These are phyloP conservation scores for Atta texana DNA, from an alignment of 1,140 invertebrate species.

Conservation along the genomic window DNA sequence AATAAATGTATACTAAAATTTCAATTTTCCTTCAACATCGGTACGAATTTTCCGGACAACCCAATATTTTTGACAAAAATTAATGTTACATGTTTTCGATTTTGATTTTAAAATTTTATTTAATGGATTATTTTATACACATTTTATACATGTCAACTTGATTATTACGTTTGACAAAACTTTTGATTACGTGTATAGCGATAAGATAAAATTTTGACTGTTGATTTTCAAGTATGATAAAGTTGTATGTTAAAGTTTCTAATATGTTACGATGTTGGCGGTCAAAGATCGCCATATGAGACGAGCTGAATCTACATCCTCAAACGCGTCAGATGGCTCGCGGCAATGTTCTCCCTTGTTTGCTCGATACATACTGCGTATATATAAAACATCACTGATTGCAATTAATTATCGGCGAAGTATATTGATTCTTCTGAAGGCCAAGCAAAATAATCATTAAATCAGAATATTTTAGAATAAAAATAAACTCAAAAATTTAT, in stretches of 20 bases:
- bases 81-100: not conserved
- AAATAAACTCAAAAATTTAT: not conserved
- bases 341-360: not conserved
- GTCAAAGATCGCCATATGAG: not conserved
- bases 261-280: conserved; percentile 17
- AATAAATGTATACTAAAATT: too few species aligned
- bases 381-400: not conserved
- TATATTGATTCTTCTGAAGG: not conserved
- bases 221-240: conserved; percentile 5
- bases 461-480: not conserved
- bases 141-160: too few species aligned
- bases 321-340: conserved; percentile 4
- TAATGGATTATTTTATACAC: not conserved
- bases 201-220: not conserved
- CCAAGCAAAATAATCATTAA: not conserved
- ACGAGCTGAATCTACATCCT: not conserved
- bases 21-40: too few species aligned
- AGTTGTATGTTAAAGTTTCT: conserved; percentile 18
- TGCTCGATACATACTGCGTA: not conserved
- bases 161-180: not conserved
- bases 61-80: not conserved
- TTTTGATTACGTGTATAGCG: not conserved
- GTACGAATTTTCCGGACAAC: too few species aligned
- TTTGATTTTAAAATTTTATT: not conserved
- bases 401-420: conserved; percentile 26